Evolutionary conservation across 2,888 invertebrate species (phyloP).

Genomic region (Drosophila cyrtoloma): DNA sequence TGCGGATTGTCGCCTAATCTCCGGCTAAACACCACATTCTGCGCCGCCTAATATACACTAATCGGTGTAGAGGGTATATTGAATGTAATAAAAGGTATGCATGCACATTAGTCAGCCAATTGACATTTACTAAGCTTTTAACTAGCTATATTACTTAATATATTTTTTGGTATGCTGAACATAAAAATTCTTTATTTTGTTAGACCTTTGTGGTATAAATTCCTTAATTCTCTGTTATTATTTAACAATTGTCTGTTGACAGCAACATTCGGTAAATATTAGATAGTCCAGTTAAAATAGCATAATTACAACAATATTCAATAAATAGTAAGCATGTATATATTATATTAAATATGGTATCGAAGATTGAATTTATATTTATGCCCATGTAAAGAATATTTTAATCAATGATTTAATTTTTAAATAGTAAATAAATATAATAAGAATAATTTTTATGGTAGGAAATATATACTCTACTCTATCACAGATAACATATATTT

Average conservation of each 20-base stretch:
- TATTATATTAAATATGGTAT: background rate
- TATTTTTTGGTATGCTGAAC: background rate
- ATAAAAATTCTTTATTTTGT: background rate
- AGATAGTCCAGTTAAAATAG: fast-evolving
- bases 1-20: conserved; percentile 70
- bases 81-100: conserved; percentile 7
- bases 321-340: background rate
- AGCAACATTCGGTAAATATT: background rate
- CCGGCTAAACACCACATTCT: conserved; percentile 61
- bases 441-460: background rate
- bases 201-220: background rate
- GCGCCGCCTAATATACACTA: conserved; percentile 43
- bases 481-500: background rate
- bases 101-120: background rate
- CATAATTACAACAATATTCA: background rate
- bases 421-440: background rate
- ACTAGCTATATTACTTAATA: no score
- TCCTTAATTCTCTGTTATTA: background rate
- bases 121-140: background rate
- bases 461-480: background rate
- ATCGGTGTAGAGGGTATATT: conserved; percentile 1
- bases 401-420: background rate
- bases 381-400: background rate
- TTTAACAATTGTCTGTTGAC: background rate
- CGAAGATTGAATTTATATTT: background rate